Evolutionary conservation across 2,888 invertebrate species (phyloP).

Genomic region (Nomada goodeniana): DNA sequence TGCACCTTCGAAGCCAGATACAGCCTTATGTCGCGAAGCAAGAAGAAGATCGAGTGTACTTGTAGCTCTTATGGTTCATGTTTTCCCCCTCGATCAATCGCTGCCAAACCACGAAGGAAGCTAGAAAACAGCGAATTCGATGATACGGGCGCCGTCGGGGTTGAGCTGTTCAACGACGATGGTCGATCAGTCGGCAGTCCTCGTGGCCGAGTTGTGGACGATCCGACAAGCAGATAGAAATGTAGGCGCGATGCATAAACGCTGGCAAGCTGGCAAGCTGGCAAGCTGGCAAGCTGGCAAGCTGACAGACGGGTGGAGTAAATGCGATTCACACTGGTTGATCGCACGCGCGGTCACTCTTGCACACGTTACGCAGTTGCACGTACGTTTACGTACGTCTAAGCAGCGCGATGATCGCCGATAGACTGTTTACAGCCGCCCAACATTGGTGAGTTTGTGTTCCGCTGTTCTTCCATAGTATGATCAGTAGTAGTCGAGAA

Average conservation of each 20-base stretch:
- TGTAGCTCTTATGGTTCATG: neutral
- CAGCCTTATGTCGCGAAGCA: neutral
- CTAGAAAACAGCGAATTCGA: no score
- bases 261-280: neutral
- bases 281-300: neutral
- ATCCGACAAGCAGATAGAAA: neutral
- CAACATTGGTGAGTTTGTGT: slow-evolving; percentile 52
- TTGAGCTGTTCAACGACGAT: neutral
- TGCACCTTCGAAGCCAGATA: neutral
- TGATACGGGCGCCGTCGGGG: neutral
- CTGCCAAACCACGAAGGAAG: neutral
- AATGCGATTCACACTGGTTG: neutral
- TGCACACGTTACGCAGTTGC: slow-evolving; percentile 12
- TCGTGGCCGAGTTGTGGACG: neutral
- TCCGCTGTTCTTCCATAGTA: slow-evolving; percentile 38
- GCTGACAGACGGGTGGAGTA: neutral
- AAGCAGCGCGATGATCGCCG: slow-evolving; percentile 71
- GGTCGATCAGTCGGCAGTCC: neutral
- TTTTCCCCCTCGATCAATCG: neutral
- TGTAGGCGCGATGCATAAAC: slow-evolving; percentile 1
- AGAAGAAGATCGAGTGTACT: slow-evolving; percentile 5
- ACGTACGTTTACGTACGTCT: slow-evolving; percentile 59
- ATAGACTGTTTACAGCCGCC: slow-evolving; percentile 75
- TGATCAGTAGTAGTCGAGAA: slow-evolving; percentile 11
- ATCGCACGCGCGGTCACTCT: slow-evolving; percentile 5